Base-by-base conservation (phyloP, 2,888 invertebrate species). In the Eupithecia inturbata region DNA sequence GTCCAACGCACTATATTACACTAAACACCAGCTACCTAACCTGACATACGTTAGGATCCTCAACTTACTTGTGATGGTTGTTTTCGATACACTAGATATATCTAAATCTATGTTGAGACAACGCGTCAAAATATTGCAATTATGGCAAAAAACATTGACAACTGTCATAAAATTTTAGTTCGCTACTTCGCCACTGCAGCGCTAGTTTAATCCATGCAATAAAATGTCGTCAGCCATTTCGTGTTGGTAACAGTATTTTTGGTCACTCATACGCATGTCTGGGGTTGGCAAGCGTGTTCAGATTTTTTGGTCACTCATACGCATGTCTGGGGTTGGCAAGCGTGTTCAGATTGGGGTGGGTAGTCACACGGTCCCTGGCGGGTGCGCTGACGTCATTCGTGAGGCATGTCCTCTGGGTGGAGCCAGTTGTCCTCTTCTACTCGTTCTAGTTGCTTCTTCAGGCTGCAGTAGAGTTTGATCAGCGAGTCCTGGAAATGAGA, bases 371-470 rank as follows among this genome's bases (percentile, higher is more conserved):
- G 80, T 76, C 77, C 80, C 78, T 67, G 49, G 66, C 70, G 60
- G 70, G 39, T 70, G 73, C 62, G 67, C 36, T 57, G 72, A 72
- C 78, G 86, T 94, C 94, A 95, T 88, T 94, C 93, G 86, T 89
- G 91, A 60, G 94, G 93, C 84, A 88, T 82, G 77, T 93, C 92
- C 73, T 92, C 94, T 19, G 94, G 90, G 67, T 95, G 89, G 6
- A 95, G 89, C 95, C 96, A 96, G 63, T 93, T 93, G 80, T 95
- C 95, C 82, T 91, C 92, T 78, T 89, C 94, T 71, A 87, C 92
- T 84, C 89, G 91, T 84, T 96, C 95, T 80, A 96, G 89, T 84
- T 97, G 97, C 79, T 95, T 95, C 82, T 95, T 95, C 64, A 97
- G 90, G 79, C 96, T 96, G 83, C 95, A 95, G 88, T 96, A 96